A percentile compares a stretch with the other conserved stretches of the same genome.
Evolutionary conservation across 1,140 invertebrate genomes (phyloP).

Genomic region (Parasteatoda tepidariorum): DNA sequence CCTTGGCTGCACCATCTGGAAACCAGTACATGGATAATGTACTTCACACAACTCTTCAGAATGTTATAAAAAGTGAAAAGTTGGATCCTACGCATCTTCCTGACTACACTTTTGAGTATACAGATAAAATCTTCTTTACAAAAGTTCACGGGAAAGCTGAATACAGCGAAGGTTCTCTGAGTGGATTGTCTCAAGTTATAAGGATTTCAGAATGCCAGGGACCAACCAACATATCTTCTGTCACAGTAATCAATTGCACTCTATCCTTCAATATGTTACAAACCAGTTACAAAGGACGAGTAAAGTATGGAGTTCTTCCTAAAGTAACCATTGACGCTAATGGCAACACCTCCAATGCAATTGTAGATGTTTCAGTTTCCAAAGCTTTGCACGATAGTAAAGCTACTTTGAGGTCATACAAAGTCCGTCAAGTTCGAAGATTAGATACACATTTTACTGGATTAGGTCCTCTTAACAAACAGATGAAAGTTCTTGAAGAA

Average conservation of each 20-base stretch:
- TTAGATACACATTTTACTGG: conserved; percentile 19
- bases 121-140: conserved; percentile 31
- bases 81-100: conserved; percentile 20
- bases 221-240: not conserved
- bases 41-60: conserved; percentile 10
- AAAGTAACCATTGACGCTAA: conserved; percentile 29
- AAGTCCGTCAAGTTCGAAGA: not conserved
- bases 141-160: conserved; percentile 43
- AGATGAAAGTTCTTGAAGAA: conserved; percentile 36
- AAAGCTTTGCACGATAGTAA: not conserved
- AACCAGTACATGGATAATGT: conserved; percentile 42
- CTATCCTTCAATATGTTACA: conserved; percentile 14
- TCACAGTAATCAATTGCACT: conserved; percentile 33
- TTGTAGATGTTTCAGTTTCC: conserved; percentile 1
- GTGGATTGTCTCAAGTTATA: conserved; percentile 19
- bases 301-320: conserved; percentile 44
- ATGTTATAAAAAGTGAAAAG: conserved; percentile 13
- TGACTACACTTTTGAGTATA: conserved; percentile 25
- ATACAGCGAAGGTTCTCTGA: conserved; percentile 39
- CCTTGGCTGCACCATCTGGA: not conserved
- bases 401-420: not conserved
- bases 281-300: conserved; percentile 36
- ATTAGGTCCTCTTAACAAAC: conserved; percentile 45
- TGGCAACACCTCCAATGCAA: not conserved
- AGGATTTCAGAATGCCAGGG: conserved; percentile 19